Conservation (phyloP, 2,113 vertebrate species). For the Hydrochoerus hydrochaeris region DNA sequence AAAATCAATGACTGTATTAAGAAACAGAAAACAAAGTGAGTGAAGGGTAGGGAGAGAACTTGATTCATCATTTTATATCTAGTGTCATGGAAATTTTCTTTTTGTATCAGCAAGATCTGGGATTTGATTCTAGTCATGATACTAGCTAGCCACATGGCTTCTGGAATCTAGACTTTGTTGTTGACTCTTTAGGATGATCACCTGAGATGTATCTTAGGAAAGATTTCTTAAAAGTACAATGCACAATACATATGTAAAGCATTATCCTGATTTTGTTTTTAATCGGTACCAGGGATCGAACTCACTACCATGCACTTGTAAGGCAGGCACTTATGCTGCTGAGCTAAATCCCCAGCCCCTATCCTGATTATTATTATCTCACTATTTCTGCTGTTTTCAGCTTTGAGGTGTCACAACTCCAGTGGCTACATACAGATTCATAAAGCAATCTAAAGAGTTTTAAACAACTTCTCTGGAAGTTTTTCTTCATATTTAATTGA, state of each 20-base stretch:
- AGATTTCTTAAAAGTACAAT: background rate
- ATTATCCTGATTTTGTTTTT: background rate
- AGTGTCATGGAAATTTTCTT: background rate
- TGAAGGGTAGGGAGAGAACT: background rate
- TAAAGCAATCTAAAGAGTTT: background rate
- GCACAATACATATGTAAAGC: background rate
- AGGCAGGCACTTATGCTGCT: too few species aligned
- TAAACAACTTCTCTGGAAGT: constrained; percentile 9
- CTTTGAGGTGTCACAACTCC: background rate
- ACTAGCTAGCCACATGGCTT: background rate
- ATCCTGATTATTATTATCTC: background rate
- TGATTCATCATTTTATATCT: background rate
- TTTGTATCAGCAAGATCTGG: background rate
- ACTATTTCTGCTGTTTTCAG: background rate
- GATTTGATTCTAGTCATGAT: background rate
- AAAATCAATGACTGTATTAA: constrained; percentile 36
- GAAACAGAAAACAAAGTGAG: constrained; percentile 25
- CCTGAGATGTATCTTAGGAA: background rate
- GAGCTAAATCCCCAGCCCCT: too few species aligned
- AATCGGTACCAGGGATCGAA: too few species aligned
- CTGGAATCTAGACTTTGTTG: background rate
- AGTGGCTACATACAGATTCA: background rate
- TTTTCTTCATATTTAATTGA: constrained; percentile 8
- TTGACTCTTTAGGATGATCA: background rate
- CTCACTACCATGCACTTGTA: too few species aligned